Conservation (phyloP, 1,140 invertebrate species). For the Hypsibius dujardini region DNA sequence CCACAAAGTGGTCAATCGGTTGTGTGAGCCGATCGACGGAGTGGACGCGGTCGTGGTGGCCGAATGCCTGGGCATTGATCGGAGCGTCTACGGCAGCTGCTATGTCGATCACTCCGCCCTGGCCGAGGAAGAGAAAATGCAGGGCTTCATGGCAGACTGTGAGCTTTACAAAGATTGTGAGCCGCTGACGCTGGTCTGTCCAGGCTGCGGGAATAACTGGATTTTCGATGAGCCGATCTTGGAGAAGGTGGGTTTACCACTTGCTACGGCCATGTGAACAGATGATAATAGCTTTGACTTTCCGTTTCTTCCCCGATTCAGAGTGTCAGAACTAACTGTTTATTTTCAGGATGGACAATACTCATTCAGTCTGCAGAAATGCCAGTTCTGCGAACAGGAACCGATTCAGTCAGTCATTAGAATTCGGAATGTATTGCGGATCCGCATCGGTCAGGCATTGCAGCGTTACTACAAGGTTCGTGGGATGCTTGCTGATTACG, state of each 20-base stretch:
- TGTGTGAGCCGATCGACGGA: constrained; percentile 87
- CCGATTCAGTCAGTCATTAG: constrained; percentile 33
- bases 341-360: constrained; percentile 13
- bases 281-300: background rate
- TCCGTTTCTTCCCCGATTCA: background rate
- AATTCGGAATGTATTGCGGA: constrained; percentile 40
- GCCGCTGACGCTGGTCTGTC: background rate
- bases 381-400: constrained; percentile 35
- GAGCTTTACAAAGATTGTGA: background rate
- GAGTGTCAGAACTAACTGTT: background rate
- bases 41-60: constrained; percentile 74
- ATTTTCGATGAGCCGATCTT: background rate
- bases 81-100: background rate
- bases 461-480: constrained; percentile 24
- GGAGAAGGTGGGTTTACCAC: background rate
- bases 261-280: background rate
- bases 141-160: constrained; percentile 21
- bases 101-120: background rate
- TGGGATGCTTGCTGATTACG: constrained; percentile 11
- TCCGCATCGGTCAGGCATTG: constrained; percentile 39
- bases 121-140: background rate
- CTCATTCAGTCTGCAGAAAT: constrained; percentile 28
- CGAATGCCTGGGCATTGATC: constrained; percentile 53
- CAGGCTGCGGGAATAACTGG: background rate
- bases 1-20: constrained; percentile 75